Evolutionary conservation across 2,888 invertebrate species (phyloP).

Genomic region (Apamea epomidion): DNA sequence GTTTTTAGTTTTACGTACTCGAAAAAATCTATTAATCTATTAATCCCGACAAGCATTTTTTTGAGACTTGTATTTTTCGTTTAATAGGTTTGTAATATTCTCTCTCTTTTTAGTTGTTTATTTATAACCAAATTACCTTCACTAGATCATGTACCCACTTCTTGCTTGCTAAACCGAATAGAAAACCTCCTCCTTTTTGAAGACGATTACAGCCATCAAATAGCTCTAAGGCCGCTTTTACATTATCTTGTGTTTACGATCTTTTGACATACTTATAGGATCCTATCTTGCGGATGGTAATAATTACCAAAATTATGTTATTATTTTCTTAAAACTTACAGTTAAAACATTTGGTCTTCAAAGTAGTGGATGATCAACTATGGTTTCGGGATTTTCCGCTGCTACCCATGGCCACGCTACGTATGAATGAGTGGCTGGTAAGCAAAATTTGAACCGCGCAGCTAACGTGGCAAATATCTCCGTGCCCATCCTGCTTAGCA

Average conservation of each 20-base stretch:
- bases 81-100: not conserved
- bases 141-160: constrained; percentile 1
- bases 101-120: not conserved
- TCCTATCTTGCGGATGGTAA: not conserved
- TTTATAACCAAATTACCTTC: constrained; percentile 5
- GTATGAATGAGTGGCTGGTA: not conserved
- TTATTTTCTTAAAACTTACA: not conserved
- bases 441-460: not conserved
- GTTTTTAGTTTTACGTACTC: not conserved
- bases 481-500: not conserved
- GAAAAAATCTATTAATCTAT: not conserved
- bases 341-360: not conserved
- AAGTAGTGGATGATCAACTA: not conserved
- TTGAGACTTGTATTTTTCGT: not conserved
- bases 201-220: not conserved
- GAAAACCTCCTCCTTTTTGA: constrained; percentile 24
- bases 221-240: constrained; percentile 3
- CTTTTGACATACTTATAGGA: not conserved
- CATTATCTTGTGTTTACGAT: constrained; percentile 2
- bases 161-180: not conserved
- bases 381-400: too few species aligned
- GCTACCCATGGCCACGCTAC: not conserved
- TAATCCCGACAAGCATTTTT: not conserved
- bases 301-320: not conserved
- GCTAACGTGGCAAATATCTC: not conserved